Evolutionary conservation across 2,797 vertebrate genomes (phyloP).

Genomic region (Ptychobarbus kaznakovi): DNA sequence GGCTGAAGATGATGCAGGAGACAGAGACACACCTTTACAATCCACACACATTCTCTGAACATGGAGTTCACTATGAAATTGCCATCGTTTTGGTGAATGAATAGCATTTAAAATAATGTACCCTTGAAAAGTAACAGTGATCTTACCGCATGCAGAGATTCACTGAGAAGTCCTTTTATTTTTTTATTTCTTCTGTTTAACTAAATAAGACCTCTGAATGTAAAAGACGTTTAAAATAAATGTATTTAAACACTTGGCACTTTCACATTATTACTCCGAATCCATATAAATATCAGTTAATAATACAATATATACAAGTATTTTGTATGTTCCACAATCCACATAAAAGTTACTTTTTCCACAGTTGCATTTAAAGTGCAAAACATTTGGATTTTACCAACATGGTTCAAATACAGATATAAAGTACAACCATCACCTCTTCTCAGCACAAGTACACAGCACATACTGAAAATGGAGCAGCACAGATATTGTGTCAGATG

Average conservation of each 20-base stretch:
- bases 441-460: neutral
- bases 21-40: neutral
- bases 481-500: neutral
- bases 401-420: neutral
- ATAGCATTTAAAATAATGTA: neutral
- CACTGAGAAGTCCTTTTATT: neutral
- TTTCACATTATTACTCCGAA: neutral
- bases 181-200: conserved; percentile 21
- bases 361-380: conserved; percentile 16
- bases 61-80: neutral
- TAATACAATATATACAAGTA: neutral
- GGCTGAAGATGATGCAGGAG: conserved; percentile 13
- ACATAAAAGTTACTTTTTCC: neutral
- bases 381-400: conserved; percentile 20
- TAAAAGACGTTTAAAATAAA: conserved; percentile 16
- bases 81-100: neutral
- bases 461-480: neutral
- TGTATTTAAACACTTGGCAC: conserved; percentile 7
- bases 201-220: conserved; percentile 34
- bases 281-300: neutral
- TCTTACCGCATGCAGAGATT: neutral
- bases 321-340: neutral
- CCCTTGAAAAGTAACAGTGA: neutral
- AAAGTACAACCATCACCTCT: neutral
- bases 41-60: neutral